Percentiles rank a stretch among this genome's conserved stretches.
phyloP scores from a whole-genome alignment of 2,797 vertebrate species.

The Melanotaenia nigrans region DNA sequence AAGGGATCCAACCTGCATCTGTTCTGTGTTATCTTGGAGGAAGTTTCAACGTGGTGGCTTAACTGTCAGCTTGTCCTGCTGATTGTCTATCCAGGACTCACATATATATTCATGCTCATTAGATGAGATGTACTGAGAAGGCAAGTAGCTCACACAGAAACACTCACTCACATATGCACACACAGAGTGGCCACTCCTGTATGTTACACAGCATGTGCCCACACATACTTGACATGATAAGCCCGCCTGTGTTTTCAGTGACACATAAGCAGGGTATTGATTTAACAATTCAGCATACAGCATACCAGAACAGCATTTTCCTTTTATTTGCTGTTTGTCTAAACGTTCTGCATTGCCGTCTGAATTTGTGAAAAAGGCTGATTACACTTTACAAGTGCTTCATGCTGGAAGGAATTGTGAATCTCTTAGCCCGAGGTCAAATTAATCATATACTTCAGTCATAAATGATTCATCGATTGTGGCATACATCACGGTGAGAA shows the following conservation, averaged over 20 bases:
- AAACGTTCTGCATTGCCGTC: not conserved
- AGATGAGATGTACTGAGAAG: slow-evolving; percentile 24
- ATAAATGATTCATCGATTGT: slow-evolving; percentile 44
- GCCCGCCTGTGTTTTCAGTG: slow-evolving; percentile 27
- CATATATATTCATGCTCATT: slow-evolving; percentile 19
- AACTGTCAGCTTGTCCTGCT: slow-evolving; percentile 35
- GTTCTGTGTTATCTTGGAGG: slow-evolving; percentile 36
- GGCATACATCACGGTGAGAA: slow-evolving; percentile 12
- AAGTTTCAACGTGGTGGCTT: slow-evolving; percentile 51
- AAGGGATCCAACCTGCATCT: slow-evolving; percentile 32
- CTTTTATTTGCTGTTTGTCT: slow-evolving; percentile 9
- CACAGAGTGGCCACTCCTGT: slow-evolving; percentile 15
- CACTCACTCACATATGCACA: not conserved
- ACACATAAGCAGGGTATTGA: slow-evolving; percentile 11
- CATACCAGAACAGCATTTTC: not conserved
- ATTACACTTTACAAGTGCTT: slow-evolving; percentile 14
- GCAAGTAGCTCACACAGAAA: slow-evolving; percentile 8
- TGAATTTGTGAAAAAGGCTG: slow-evolving; percentile 8
- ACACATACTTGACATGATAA: slow-evolving; percentile 42
- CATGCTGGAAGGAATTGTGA: slow-evolving; percentile 16
- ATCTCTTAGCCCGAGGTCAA: slow-evolving; percentile 9
- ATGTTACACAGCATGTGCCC: slow-evolving; percentile 33
- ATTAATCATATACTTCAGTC: slow-evolving; percentile 33
- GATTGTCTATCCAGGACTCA: slow-evolving; percentile 35
- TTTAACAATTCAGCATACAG: slow-evolving; percentile 16